A percentile compares a stretch with the other conserved stretches of the same genome.
phyloP scores from a whole-genome alignment of 2,888 invertebrate species.

The Ormyrus pomaceus region DNA sequence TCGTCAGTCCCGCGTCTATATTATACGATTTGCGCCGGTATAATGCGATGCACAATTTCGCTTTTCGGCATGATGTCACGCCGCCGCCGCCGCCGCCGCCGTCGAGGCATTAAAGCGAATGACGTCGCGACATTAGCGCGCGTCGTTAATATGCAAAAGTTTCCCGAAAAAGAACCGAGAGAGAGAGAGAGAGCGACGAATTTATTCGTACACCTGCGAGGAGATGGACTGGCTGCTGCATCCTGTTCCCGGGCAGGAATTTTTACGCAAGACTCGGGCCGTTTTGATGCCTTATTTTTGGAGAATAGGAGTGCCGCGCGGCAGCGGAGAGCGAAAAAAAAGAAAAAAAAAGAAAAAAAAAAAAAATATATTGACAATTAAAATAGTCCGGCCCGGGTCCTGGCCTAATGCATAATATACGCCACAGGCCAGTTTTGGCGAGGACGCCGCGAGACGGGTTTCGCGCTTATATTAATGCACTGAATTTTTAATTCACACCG shows the following conservation, averaged over 20 bases:
- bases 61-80: constrained; percentile 6
- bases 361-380: constrained; percentile 14
- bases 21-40: background rate
- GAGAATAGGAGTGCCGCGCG: background rate
- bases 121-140: constrained; percentile 15
- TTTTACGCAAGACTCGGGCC: constrained; percentile 9
- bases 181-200: background rate
- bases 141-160: background rate
- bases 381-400: constrained; percentile 15
- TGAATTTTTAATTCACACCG: constrained; percentile 35
- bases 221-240: background rate
- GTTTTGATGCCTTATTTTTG: background rate
- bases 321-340: background rate
- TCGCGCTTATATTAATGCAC: constrained; percentile 24
- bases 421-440: constrained; percentile 41
- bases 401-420: constrained; percentile 28
- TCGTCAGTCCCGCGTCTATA: background rate
- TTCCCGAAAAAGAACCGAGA: constrained; percentile 5
- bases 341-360: too few relatives aligned
- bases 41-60: constrained; percentile 18
- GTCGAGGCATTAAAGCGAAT: background rate
- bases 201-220: background rate
- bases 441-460: constrained; percentile 44
- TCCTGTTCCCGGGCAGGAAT: constrained; percentile 8
- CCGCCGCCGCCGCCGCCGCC: background rate